Evolutionary conservation across 2,888 invertebrate genomes (phyloP), one percentile per base, ranked within the genome.

Genomic region (Cerceris rybyensis): DNA sequence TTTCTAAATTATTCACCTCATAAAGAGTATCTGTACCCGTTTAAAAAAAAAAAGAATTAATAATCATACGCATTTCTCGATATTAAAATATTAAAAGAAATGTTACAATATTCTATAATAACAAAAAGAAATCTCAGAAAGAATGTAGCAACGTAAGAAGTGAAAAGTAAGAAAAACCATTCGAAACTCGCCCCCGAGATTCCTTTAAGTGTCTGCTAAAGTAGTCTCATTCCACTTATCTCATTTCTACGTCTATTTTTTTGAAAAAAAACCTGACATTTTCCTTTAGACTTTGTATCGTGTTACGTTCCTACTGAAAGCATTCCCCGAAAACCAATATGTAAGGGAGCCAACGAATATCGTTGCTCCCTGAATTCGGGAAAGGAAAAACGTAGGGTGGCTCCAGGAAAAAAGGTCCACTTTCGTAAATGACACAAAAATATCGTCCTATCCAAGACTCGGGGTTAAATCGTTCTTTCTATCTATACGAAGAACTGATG

Each of bases 381-480:
- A 59, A 65, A 70, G 71, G 60, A 14, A 28, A 28, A 39, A 50
- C 13, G 6, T n/a, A 16, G 28, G 11, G 8, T 49, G 66, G 61
- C 41, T 50, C 54, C 9, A 42, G 57, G 66, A 50, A 54, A 63
- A 28, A 65, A 70, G 68, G 67, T 68, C 78, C 71, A 80, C 70
- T 80, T 78, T 71, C 50, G 74, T 66, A 64, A 70, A 80, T 73
- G 77, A 71, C 68, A 71, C 50, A 69, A 71, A 78, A 78, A 78
- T 77, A 78, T 78, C 80, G 68, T 74, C 50, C 58, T 70, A 49
- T 64, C n/a, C 66, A 66, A 7, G 50, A 49, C 60, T 54, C 66
- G 46, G 72, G 70, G 66, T 66, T 66, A 66, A 76, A 76, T 70
- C 73, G 79, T 68, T 13, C 70, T 63, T 63, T 67, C 79, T 42